These are phyloP conservation scores for Argya squamiceps DNA, from an alignment of 2,797 vertebrate genomes.

Conservation along the genomic window DNA sequence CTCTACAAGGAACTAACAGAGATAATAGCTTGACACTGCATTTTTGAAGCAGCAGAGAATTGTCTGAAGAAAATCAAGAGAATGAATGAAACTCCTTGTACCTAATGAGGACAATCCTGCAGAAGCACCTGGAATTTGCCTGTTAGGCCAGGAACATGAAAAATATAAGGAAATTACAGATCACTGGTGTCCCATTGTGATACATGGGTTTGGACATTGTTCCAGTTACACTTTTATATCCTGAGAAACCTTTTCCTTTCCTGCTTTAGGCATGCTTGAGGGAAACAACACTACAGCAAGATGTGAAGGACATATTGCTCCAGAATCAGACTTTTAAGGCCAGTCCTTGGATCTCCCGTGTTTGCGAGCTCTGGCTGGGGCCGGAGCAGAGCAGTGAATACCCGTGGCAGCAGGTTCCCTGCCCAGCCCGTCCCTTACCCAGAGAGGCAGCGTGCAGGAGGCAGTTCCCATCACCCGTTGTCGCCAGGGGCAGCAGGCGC, in stretches of 20 bases:
- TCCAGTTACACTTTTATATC: not conserved
- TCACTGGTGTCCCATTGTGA: not conserved
- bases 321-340: not conserved
- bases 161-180: not conserved
- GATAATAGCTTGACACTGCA: not conserved
- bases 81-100: not conserved
- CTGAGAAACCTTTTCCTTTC: not conserved
- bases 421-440: conserved; percentile 78
- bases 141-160: not conserved
- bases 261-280: not conserved
- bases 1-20: not conserved
- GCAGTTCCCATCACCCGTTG: conserved; percentile 98
- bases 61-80: not conserved
- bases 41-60: not conserved
- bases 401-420: not conserved
- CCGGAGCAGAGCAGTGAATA: not conserved
- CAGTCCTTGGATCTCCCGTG: not conserved
- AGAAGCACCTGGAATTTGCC: not conserved
- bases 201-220: not conserved
- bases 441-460: conserved; percentile 96
- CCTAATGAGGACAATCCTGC: not conserved
- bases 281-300: not conserved
- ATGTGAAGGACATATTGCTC: not conserved
- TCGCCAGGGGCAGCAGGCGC: conserved; percentile 94
- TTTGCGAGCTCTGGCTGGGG: not conserved